Evolutionary conservation across 2,113 vertebrate genomes (phyloP), one percentile per base, ranked within the genome.

Genomic region (Aix galericulata): DNA sequence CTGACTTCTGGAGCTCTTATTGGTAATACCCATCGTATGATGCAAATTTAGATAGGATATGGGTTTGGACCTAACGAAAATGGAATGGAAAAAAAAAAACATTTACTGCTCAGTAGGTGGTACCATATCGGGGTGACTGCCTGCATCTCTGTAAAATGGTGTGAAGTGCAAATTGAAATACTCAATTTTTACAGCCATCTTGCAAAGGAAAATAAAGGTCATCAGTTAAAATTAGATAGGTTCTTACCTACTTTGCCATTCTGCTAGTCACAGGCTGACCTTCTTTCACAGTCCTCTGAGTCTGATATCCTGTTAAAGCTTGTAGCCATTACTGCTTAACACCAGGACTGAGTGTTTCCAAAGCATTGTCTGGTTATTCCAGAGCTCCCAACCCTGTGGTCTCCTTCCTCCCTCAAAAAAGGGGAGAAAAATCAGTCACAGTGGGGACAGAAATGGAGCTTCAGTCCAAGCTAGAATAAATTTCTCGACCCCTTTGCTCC

Each of bases 271-370:
- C 11, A 34, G 46, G 17, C 3, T 84, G 68, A 50, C 63, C 34
- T 50, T 44, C 31, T 32, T 50, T 58, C 22, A 55, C n/a, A 55
- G 25, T 20, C 34, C 27, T 22, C 26, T 62, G 56, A 6, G 0
- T 36, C 40, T 32, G 13, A 20, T 10, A 31, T 17, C 23, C 48
- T 25, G 31, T 56, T 86, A 12, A 2, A 29, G 20, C 18, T 42
- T 2, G 0, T 9, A 11, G 0, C 58, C 58, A 11, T 15, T 15
- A 17, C 46, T 34, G 9, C 58, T 59, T 17, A 34, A 7, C 21
- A 4, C 32, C 0, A 3, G 17, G 27, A 9, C 60, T 83, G 38
- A 53, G 21, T 8, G 27, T 76, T 55, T 34, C 32, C 69, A 34
- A 0, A 21, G 21, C 64, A 21, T 79, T 18, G 6, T 31, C 73